Evolutionary conservation across 2,888 invertebrate genomes (phyloP).

Genomic region (Drosophila phalerata): DNA sequence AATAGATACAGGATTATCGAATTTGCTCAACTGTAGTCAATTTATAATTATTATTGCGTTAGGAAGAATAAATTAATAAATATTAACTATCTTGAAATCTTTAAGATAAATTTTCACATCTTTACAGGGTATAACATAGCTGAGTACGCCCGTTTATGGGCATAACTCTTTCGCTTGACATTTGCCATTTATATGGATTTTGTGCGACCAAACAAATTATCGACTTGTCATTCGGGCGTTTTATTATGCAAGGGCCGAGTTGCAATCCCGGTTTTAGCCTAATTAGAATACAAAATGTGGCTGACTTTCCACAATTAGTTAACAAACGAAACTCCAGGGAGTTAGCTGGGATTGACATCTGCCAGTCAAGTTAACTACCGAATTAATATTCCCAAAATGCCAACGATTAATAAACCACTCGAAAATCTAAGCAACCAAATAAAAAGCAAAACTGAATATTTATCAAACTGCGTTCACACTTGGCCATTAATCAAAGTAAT

Average conservation of each 20-base stretch:
- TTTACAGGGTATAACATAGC: not conserved
- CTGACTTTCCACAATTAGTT: conserved; percentile 55
- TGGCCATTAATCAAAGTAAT: conserved; percentile 79
- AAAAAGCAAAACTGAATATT: conserved; percentile 44
- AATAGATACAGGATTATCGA: too few relatives aligned
- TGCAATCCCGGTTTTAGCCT: conserved; percentile 17
- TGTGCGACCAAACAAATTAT: conserved; percentile 59
- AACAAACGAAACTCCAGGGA: conserved; percentile 34
- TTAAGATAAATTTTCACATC: not conserved
- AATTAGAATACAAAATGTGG: conserved; percentile 47
- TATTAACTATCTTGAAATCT: too few relatives aligned
- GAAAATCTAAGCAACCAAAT: conserved; percentile 1
- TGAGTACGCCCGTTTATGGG: not conserved
- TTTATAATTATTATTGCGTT: too few relatives aligned
- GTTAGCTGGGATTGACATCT: conserved; percentile 50
- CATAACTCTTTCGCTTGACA: conserved; percentile 33
- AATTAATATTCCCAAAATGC: conserved; percentile 54
- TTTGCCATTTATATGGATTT: conserved; percentile 52
- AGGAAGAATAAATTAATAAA: too few relatives aligned
- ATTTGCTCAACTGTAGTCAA: too few relatives aligned
- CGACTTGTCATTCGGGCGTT: conserved; percentile 58
- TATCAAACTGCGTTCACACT: conserved; percentile 51
- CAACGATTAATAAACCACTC: conserved; percentile 58
- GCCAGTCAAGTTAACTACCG: conserved; percentile 16
- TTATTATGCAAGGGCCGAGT: conserved; percentile 45